Evolutionary conservation across 1,140 invertebrate species (phyloP), one percentile per base, ranked within the genome.

Genomic region (Druon quercuslanigerum): DNA sequence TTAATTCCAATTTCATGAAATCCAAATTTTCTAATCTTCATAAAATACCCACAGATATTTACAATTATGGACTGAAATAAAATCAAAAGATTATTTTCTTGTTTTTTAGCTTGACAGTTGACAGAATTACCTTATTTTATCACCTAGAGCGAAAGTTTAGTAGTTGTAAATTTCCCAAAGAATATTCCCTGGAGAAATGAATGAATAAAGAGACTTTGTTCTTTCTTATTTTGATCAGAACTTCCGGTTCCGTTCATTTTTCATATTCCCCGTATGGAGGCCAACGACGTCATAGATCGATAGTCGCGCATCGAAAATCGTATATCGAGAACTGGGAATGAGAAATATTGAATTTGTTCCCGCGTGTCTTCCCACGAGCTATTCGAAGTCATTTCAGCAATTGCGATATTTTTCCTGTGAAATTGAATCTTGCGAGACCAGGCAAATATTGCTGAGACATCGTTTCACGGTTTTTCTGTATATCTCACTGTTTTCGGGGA

Each of bases 401-500:
- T 66, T 33, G 60, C 25, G 60, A 66, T 66, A 66, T 66, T 66
- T 40, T 25, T 66, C 25, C 25, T 40, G 40, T 66, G 33, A 33
- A 66, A 66, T 66, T 14, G 60, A 66, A 40, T 66, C 60, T 46
- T 66, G 25, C 16, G 60, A 40, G 60, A 66, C 25, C 60, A 66
- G 60, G 40, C 33, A 40, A 66, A 66, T 66, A 66, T 33, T 66
- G 60, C 60, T 66, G 60, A 66, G 40, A 33, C 60, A 66, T 66
- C 60, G 40, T 66, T 66, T 40, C 25, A 33, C 60, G 60, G 14
- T 66, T 66, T 40, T 66, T 13, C 25, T 33, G 60, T 60, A n/a
- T 33, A 66, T 66, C 8, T 66, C n/a, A 20, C 60, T 66, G 60
- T 66, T 66, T 66, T 66, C 60, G 60, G 60, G 60, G 40, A 66